Base-by-base conservation (phyloP, 2,113 vertebrate genomes). In the Dissostichus mawsoni region DNA sequence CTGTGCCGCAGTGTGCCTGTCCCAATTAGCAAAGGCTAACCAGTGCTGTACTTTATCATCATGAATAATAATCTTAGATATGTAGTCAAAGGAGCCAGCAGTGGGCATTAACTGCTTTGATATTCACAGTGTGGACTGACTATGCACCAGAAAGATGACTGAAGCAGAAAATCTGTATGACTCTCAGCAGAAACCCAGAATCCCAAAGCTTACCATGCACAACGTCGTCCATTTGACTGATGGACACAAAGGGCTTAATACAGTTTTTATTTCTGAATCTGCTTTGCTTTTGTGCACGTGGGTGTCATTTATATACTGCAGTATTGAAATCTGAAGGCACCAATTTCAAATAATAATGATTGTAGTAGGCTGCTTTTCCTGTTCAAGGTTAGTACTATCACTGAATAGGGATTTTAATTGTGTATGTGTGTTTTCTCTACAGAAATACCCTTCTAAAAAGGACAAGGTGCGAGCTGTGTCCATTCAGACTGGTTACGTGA, bases 401-500 rank as follows among this genome's bases (percentile, higher is more conserved):
- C 3, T 48, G 50, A 17, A 9, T 23, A 25, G 16, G 2, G 8
- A 66, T 75, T 45, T 29, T 56, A 55, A 16, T 53, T 16, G n/a
- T 81, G 8, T 83, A 2, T 84, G 56, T 76, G 51, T 80, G 5
- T 74, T 58, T 68, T 81, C 75, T 63, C 69, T 64, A 63, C 93
- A 99, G 98, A 99, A 98, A 95, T 97, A 96, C 71, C 98, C 98
- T 0, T 96, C 97, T 4, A 96, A 96, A 92, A 99, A 98, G 93
- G 97, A 98, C 85, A 90, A 97, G 93, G 97, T 99, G 69, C 89
- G 98, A 52, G 98, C 98, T 0, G 96, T 98, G 69, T 99, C 98
- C 88, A 95, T 98, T 88, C 97, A 97, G 94, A 99, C 98, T 0
- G 98, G 98, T 63, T 99, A 99, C 93, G 91, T 98, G 91, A 94